Evolutionary conservation across 1,140 invertebrate genomes (phyloP), one percentile per base, ranked within the genome.

Genomic region (Plutomurus gul): DNA sequence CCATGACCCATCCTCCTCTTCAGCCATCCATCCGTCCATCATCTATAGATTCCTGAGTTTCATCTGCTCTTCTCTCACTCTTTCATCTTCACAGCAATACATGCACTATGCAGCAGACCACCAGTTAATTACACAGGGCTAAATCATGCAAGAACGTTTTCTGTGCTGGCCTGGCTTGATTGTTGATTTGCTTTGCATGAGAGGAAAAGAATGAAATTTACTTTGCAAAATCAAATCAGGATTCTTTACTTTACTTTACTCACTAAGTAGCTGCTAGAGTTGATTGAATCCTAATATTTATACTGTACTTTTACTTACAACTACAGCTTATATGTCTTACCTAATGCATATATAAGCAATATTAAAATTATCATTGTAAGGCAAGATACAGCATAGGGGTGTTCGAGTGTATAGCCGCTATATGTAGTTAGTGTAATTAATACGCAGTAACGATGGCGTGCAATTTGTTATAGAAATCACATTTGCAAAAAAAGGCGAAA

Each of bases 121-220:
- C 56, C 56, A 65, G 56, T 65, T 65, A 65, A 65, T 65, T 65
- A 65, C 56, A 65, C 56, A 25, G 30, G 30, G 56, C 56, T 65
- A 65, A 65, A 65, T 65, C 56, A 65, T 65, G 56, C n/a, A 27
- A 65, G 27, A 33, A n/a, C n/a, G n/a, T n/a, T n/a, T n/a, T n/a
- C n/a, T n/a, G n/a, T n/a, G n/a, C n/a, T n/a, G n/a, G n/a, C n/a
- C n/a, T n/a, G n/a, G 56, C 56, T 65, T 65, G 56, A 65, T 65
- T 65, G 56, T 65, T 65, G 30, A 65, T 60, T 60, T 60, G 18
- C 22, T 30, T 51, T 56, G 22, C 13, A 16, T 49, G 6, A 49
- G 25, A 22, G 20, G 4, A 47, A 51, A 22, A 51, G 11, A 51
- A 7, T 51, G 18, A 25, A 22, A n/a, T n/a, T n/a, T n/a, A n/a